Evolutionary conservation across 2,888 invertebrate genomes (phyloP).

Genomic region (Pyralis farinalis): DNA sequence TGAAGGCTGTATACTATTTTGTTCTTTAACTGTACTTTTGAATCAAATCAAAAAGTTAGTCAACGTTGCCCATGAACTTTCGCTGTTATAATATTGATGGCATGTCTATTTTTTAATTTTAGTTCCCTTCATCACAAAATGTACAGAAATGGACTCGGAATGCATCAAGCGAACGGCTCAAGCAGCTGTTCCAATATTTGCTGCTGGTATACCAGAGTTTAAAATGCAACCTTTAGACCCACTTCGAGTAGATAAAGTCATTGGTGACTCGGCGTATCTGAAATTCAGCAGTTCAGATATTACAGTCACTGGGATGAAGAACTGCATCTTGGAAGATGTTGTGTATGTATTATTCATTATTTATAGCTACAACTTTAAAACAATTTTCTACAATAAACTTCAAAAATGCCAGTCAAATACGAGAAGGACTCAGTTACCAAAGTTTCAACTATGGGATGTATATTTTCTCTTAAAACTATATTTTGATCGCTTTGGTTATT

Average conservation of each 20-base stretch:
- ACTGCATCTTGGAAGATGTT: constrained; percentile 11
- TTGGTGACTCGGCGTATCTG: constrained; percentile 3
- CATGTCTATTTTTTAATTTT: neutral
- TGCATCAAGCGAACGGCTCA: constrained; percentile 15
- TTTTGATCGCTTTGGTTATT: too few species aligned
- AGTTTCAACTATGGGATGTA: too few species aligned
- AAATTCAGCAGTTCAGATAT: constrained; percentile 8
- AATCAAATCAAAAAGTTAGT: too few species aligned
- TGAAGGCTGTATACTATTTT: too few species aligned
- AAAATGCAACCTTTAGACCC: constrained; percentile 14
- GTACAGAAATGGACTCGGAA: constrained; percentile 6
- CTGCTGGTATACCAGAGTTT: constrained; percentile 11
- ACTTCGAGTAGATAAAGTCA: constrained; percentile 11
- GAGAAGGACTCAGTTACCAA: too few species aligned
- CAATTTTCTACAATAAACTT: too few species aligned
- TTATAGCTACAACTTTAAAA: too few species aligned
- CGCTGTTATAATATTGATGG: too few species aligned
- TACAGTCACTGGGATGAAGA: constrained; percentile 13
- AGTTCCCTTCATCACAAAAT: constrained; percentile 17
- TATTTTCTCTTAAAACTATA: too few species aligned
- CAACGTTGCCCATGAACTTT: too few species aligned
- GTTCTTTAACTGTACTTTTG: too few species aligned
- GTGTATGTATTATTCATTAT: constrained; percentile 14
- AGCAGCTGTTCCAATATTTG: constrained; percentile 12
- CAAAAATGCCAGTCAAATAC: too few species aligned